Percentiles rank a stretch among this genome's conserved stretches.
Evolutionary conservation across 2,888 invertebrate species (phyloP).

Genomic region (Taenaris catops): DNA sequence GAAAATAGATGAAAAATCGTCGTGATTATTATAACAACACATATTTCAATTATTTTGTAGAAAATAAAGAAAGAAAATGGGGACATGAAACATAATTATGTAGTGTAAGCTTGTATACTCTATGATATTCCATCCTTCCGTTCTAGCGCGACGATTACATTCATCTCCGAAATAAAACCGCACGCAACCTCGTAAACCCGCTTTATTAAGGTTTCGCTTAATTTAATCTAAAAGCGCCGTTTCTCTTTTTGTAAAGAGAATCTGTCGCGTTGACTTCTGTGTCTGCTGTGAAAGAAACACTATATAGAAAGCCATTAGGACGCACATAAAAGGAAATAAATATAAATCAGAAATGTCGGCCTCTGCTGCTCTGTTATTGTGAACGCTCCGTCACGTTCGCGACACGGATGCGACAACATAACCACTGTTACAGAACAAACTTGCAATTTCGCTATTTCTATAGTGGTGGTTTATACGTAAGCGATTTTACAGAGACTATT

Average conservation of each 20-base stretch:
- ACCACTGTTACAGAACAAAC: constrained; percentile 56
- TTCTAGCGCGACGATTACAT: constrained; percentile 26
- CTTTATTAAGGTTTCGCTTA: constrained; percentile 39
- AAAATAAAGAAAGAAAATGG: no score
- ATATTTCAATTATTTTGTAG: no score
- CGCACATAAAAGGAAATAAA: constrained; percentile 71
- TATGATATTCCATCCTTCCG: constrained; percentile 20
- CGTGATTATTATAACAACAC: neutral
- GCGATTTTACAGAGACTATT: no score
- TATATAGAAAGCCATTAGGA: constrained; percentile 63
- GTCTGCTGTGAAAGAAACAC: constrained; percentile 46
- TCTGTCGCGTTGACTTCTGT: constrained; percentile 41
- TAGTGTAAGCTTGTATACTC: constrained; percentile 11
- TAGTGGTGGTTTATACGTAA: no score
- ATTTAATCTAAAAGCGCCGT: constrained; percentile 49
- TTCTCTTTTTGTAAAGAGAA: constrained; percentile 30
- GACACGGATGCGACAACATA: constrained; percentile 67
- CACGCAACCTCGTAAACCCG: constrained; percentile 27
- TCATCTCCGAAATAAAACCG: constrained; percentile 29
- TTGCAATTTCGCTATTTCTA: constrained; percentile 26
- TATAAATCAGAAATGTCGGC: constrained; percentile 70
- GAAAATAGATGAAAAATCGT: no score
- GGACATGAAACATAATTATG: constrained; percentile 5
- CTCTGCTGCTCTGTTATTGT: constrained; percentile 62
- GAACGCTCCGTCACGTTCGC: constrained; percentile 59